Percentiles rank a stretch among this genome's conserved stretches.
Conservation (phyloP, 2,797 vertebrate species). For the Falco concolor region DNA sequence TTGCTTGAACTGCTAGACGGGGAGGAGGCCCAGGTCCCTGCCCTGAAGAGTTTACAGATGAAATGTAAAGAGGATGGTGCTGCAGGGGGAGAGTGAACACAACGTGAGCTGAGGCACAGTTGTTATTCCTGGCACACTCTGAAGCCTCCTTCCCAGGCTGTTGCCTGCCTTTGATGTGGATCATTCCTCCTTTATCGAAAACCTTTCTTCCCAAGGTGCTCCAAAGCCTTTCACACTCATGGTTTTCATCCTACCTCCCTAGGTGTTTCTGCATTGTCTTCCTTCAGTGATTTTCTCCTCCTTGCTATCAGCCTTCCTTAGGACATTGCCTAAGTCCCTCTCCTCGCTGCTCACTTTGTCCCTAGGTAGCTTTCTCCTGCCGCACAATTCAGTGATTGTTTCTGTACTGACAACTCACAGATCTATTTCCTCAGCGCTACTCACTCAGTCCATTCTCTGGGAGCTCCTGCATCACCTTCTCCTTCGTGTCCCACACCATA, state of each 20-base stretch:
- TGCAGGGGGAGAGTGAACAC: neutral
- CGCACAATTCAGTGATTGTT: neutral
- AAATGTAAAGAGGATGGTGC: neutral
- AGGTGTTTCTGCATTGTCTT: neutral
- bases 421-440: neutral
- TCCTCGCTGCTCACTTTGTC: neutral
- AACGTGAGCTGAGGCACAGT: neutral
- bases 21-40: neutral
- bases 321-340: neutral
- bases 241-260: slow-evolving; percentile 2
- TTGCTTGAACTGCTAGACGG: neutral
- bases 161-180: slow-evolving; percentile 36
- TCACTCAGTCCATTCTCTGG: neutral
- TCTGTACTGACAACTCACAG: neutral
- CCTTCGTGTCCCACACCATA: neutral
- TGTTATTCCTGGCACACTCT: slow-evolving; percentile 43
- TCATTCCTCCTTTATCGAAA: slow-evolving; percentile 19
- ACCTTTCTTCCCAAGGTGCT: neutral
- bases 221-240: neutral
- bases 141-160: slow-evolving; percentile 27
- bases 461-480: neutral
- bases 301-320: neutral
- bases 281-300: neutral
- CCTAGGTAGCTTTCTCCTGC: neutral
- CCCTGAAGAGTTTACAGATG: slow-evolving; percentile 7